Percentiles rank a stretch among this genome's conserved stretches.
phyloP scores from a whole-genome alignment of 2,797 vertebrate species.

The Sebastes nivosus region DNA sequence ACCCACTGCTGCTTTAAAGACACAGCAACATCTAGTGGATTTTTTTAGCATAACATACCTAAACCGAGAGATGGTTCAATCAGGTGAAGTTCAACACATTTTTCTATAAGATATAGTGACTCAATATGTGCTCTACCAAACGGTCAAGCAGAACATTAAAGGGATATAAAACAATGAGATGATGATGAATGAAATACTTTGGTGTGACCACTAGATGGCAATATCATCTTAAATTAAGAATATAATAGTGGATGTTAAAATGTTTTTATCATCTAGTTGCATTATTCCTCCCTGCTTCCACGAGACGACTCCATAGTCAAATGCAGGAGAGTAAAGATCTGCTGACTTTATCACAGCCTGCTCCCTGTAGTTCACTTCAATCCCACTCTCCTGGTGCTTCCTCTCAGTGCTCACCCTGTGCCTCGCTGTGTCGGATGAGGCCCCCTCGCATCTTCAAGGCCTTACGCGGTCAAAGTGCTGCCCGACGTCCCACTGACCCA shows the following conservation, averaged over 20 bases:
- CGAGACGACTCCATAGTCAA: slow-evolving; percentile 3
- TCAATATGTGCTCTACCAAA: too few relatives aligned
- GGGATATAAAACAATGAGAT: too few relatives aligned
- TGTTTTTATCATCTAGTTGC: accelerated
- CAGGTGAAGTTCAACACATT: too few relatives aligned
- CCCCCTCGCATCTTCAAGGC: slow-evolving; percentile 68
- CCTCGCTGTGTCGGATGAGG: slow-evolving; percentile 34
- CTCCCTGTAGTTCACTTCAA: slow-evolving; percentile 65
- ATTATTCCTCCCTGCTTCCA: neutral
- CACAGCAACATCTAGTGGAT: too few relatives aligned
- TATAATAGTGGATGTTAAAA: too few relatives aligned
- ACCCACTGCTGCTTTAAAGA: too few relatives aligned
- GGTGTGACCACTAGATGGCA: slow-evolving; percentile 71
- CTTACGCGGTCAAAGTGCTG: slow-evolving; percentile 64
- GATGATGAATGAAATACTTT: neutral
- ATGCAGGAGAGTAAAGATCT: slow-evolving; percentile 25
- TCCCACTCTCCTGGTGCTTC: slow-evolving; percentile 43
- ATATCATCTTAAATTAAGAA: slow-evolving; percentile 18
- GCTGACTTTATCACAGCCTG: slow-evolving; percentile 53
- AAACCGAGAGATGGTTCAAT: too few relatives aligned
- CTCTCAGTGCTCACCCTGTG: slow-evolving; percentile 46
- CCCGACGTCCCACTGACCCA: slow-evolving; percentile 58
- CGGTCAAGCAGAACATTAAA: too few relatives aligned
- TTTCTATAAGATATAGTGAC: too few relatives aligned
- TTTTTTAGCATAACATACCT: too few relatives aligned